Evolutionary conservation across 2,888 invertebrate genomes (phyloP), one percentile per base, ranked within the genome.

Genomic region (Orchestes rusci): DNA sequence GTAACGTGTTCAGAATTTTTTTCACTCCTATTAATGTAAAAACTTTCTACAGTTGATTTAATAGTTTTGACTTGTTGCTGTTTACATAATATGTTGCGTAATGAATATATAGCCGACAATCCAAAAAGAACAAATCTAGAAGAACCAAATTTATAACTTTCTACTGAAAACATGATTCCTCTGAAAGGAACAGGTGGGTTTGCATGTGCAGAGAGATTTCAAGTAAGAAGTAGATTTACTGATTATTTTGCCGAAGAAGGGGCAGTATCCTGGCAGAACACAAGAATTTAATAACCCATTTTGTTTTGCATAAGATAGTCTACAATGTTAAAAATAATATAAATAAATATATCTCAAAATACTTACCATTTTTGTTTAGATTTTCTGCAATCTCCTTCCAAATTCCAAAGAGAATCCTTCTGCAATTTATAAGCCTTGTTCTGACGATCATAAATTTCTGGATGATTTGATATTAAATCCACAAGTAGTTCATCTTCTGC

Each of bases 181-280:
- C 19, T 41, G 16, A 34, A 7, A 34, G 41, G 33, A 10, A 33
- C 3, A 13, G 41, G 41, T 10, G 41, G 41, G 23, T 41, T 18
- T 41, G 41, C 41, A 12, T 15, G 34, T 19, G 13, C 32, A 23
- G 20, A 19, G 8, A 34, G 41, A 23, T 41, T 41, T 32, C 8
- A 41, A 7, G 41, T 41, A 3, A 17, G 41, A 33, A 33, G 8
- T 33, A 15, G 31, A 3, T 40, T 40, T 33, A 4, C 33, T 13
- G 20, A 41, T 13, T 33, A 33, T 16, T 41, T 41, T 19, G 4
- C 3, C 5, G 27, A 34, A 2, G 41, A 41, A 19, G 41, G 41
- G 1, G 41, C 41, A 19, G 15, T 41, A 13, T 12, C 2, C 12
- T 34, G 33, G 33, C 41, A 41, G 34, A 18, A 41, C 7, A 34